Evolutionary conservation across 2,888 invertebrate species (phyloP), one percentile per base, ranked within the genome.

Genomic region (Gnatocerus cornutus): DNA sequence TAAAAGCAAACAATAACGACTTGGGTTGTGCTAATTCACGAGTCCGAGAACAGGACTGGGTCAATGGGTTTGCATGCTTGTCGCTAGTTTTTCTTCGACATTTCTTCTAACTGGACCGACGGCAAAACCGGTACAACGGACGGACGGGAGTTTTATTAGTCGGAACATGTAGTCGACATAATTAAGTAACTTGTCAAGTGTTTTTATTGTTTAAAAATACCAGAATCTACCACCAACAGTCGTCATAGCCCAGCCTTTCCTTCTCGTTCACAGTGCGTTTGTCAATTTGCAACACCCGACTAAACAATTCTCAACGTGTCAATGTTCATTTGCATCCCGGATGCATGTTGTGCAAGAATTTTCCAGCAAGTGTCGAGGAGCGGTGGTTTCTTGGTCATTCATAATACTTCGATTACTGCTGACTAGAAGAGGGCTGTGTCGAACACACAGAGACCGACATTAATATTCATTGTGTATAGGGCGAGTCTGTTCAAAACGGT

Each of bases 381-480:
- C 55, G 55, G 64, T 55, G 46, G 2, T 43, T 27, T 14, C 55
- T 37, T 14, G 46, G 39, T 43, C 64, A 45, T 65, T 56, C 56
- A 46, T 56, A 56, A 55, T 41, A 21, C 53, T 30, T 55, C 21
- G 29, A 55, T 55, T 52, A 55, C 53, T 13, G 45, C 55, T 64
- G 16, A 45, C 29, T 55, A 46, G 53, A 65, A 65, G 56, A 56
- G 56, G 65, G 52, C 53, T 37, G 50, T 41, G 61, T 29, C 43
- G 45, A 64, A 45, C 65, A 65, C 48, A 65, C 27, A 65, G 30
- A 45, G 27, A 48, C 56, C 65, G 64, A 33, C 64, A 64, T 64
- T 55, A 64, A 64, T 64, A 64, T 64, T 53, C 55, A 64, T 64
- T 27, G 56, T 41, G 41, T 43, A 27, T 37, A 52, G 62, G 62